Conservation (phyloP, 2,888 invertebrate species). For the Diarsia mendica region DNA sequence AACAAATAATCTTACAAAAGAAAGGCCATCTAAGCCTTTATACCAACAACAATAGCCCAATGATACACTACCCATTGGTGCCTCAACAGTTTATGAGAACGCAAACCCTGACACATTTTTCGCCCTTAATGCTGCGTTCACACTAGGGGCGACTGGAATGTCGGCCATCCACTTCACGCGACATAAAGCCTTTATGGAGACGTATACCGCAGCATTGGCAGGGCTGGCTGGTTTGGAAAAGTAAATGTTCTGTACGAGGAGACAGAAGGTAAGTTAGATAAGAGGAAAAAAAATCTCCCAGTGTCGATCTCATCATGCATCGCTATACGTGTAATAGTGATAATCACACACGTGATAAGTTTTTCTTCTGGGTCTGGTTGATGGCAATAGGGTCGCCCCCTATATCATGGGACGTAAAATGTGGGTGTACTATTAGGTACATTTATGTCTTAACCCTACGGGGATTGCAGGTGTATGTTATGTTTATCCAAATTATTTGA, state of each 20-base stretch:
- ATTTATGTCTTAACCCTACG: too few relatives aligned
- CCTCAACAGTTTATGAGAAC: constrained; percentile 61
- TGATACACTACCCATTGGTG: constrained; percentile 49
- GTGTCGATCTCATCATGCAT: neutral
- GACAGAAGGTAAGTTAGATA: neutral
- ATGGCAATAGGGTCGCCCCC: too few relatives aligned
- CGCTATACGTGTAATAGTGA: neutral
- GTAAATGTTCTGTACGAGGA: constrained; percentile 14
- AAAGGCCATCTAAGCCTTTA: constrained; percentile 49
- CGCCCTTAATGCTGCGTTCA: constrained; percentile 68
- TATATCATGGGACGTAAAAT: too few relatives aligned
- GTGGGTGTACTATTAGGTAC: too few relatives aligned
- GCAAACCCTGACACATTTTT: constrained; percentile 66
- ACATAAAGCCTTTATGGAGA: constrained; percentile 86
- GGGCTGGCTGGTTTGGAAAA: constrained; percentile 51
- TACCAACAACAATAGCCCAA: constrained; percentile 44
- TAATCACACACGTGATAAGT: neutral
- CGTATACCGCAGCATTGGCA: constrained; percentile 70
- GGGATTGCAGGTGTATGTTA: too few relatives aligned
- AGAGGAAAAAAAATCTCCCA: too few relatives aligned
- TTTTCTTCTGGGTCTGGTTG: too few relatives aligned
- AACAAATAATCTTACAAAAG: constrained; percentile 34
- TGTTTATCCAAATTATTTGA: too few relatives aligned
- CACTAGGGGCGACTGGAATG: constrained; percentile 70
- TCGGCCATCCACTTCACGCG: constrained; percentile 79